Evolutionary conservation across 2,888 invertebrate species (phyloP).

Genomic region (Aradus depressus): DNA sequence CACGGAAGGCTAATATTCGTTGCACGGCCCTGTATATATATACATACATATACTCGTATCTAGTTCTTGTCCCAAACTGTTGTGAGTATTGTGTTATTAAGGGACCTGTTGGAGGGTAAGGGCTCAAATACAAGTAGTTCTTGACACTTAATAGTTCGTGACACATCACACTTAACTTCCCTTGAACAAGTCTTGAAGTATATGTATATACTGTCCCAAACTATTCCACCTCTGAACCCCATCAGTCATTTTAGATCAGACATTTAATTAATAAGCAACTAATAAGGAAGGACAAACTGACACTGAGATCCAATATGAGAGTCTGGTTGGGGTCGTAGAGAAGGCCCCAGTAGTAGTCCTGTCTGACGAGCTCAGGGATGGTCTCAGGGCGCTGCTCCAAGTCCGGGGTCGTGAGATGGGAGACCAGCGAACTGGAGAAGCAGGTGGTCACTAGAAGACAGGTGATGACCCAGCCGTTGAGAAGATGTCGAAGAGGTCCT

Average conservation of each 20-base stretch:
- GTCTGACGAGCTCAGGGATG: conserved; percentile 1
- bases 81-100: too few species aligned
- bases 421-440: conserved; percentile 6
- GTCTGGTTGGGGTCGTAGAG: neutral
- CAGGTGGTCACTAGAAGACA: neutral
- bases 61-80: too few species aligned
- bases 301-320: conserved; percentile 2
- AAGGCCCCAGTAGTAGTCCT: conserved; percentile 8
- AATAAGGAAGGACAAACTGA: neutral
- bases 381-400: neutral
- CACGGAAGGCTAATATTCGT: too few species aligned
- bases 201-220: neutral
- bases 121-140: too few species aligned
- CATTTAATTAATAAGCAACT: neutral
- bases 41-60: too few species aligned
- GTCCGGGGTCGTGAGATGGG: conserved; percentile 7
- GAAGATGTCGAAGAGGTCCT: conserved; percentile 2
- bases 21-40: too few species aligned
- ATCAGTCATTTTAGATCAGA: neutral
- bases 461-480: conserved; percentile 1
- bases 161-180: neutral
- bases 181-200: neutral
- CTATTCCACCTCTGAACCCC: neutral
- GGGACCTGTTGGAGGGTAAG: too few species aligned
- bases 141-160: neutral